Base-by-base conservation (phyloP, 2,113 vertebrate species). In the Tupaia tana region DNA sequence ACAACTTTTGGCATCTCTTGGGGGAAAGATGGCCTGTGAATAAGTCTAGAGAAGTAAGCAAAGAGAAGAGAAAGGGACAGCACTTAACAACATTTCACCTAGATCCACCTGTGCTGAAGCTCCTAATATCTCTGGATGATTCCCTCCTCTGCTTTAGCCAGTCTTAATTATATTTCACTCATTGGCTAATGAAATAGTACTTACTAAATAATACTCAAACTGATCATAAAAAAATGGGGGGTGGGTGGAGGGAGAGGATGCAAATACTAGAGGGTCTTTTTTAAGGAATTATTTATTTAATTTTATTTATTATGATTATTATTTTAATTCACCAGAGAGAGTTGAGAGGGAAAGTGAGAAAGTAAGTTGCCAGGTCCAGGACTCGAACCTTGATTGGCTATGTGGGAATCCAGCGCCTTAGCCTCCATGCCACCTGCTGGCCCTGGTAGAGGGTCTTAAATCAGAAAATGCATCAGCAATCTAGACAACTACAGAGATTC, bases 161-260 rank as follows among this genome's bases (percentile, higher is more conserved):
- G 24, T 43, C 75, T 52, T 18, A 88, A 87, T 82, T 87, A 85
- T 9, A 58, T 43, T 75, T 29, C 9, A 56, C 27, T 58, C 29
- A 70, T 12, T 93, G 79, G 34, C 22, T 59, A 89, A 70, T 69
- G 64, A 93, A 93, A 61, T 64, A 54, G 56, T 71, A 56, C 89
- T 88, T 71, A 56, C 89, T 88, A 90, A 75, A 69, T 54, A 75
- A 87, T 5, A 63, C 18, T 78, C 89, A 78, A 88, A 89, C 22
- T 74, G 59, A 87, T 25, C 22, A 82, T 10, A 94, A 94, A 91
- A 96, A 34, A 29, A 31, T 4, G 12, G 6, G 7, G 20, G 2
- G 2, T n/a, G 24, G 58, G 13, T 43, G 43, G 43, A 43, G 43
- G 2, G 27, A 29, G 25, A 15, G 7, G 69, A 66, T 27, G 5